Evolutionary conservation across 2,888 invertebrate genomes (phyloP), one percentile per base, ranked within the genome.

Genomic region (Lucinisca nassula): DNA sequence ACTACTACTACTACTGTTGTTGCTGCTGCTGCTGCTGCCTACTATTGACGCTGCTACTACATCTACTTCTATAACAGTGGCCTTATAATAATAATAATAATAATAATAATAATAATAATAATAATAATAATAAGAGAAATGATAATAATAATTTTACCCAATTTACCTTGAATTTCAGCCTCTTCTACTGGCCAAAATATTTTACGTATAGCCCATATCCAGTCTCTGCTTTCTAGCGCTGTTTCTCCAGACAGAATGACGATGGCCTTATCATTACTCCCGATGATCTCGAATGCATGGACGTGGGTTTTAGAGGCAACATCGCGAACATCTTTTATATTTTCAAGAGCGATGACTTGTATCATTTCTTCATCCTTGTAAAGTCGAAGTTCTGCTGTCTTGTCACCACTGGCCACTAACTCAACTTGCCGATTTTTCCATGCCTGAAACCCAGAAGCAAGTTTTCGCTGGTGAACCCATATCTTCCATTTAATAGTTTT

Each of bases 261-360:
- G 17, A 74, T 49, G 6, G 74, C 40, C 30, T 24, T 74, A 45
- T 27, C 12, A 12, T 74, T 49, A 24, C 45, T 30, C 3, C 35
- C 67, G 21, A 45, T 24, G 17, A 74, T n/a, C 74, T 74, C 74
- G 24, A 74, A 74, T 40, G 74, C 74, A 17, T 74, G 74, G 6
- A n/a, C 74, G 45, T 74, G 74, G 2, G 74, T 74, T 27, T 74
- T 74, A 10, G 74, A 74, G 21, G 74, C 74, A 17, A 74, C 74
- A 30, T 74, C 49, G 27, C 49, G 21, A n/a, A 74, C 74, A 4
- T 74, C 74, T 49, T 74, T 40, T 74, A 74, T 30, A 12, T 74
- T 27, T 27, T 74, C 74, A 27, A 74, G 74, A 45, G 74, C n/a
- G 45, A 74, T 30, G 40, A 49, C 49, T 17, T 74, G 74, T 74